Base-by-base conservation (phyloP, 2,888 invertebrate species). In the Tineola bisselliella region DNA sequence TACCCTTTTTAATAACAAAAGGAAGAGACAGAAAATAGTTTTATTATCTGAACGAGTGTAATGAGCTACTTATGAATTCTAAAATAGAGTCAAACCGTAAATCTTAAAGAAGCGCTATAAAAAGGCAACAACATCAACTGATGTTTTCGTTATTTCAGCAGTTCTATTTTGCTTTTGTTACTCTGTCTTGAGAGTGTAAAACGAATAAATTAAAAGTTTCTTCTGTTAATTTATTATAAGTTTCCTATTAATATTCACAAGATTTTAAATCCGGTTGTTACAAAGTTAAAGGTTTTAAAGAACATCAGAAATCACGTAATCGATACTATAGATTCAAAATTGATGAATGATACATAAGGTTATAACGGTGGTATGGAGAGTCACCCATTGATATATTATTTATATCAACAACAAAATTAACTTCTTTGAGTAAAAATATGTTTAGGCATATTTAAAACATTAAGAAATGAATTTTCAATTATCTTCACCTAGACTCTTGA, bases 301-400 rank as follows among this genome's bases (percentile, higher is more conserved):
- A 38, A 38, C 72, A 77, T 77, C 81, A 82, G 83, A 80, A 82
- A 81, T 82, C 68, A 70, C 71, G 10, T 67, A 76, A 69, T 70
- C 70, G 73, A 78, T 76, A 72, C 71, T 69, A 74, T 73, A 69
- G 66, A 68, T 66, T 70, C 71, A 77, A 79, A n/a, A 77, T 76
- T 78, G 76, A 72, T 82, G 77, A 81, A 81, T 80, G 78, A 81
- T 81, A 71, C 76, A 82, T 80, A 73, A 80, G 74, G 62, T 61
- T 66, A 12, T 25, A 25, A 57, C 25, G 6, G 25, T 56, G 33
- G 13, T 58, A 58, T 58, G 5, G 13, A 33, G 25, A 12, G 25
- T 11, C 31, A 56, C 19, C 25, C 2, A 56, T 19, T 48, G 43
- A 43, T 38, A 38, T 38, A 48, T 48, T 15, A 62, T 62, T 44